These are phyloP conservation scores for Dallia pectoralis DNA, from an alignment of 2,797 vertebrate species.

Conservation along the genomic window DNA sequence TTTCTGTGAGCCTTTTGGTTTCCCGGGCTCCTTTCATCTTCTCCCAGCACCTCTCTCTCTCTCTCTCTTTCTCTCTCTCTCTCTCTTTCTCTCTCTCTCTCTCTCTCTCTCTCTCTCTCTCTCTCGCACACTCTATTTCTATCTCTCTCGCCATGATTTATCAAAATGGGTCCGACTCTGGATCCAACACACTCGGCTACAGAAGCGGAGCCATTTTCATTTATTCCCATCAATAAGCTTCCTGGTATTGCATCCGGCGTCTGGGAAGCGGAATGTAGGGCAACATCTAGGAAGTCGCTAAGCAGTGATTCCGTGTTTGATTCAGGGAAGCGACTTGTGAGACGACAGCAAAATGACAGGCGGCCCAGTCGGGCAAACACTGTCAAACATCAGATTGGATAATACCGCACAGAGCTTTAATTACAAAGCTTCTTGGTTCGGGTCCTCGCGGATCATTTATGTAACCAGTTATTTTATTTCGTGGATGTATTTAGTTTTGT, in stretches of 20 bases:
- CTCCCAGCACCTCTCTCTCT: neutral
- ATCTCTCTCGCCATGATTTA: slow-evolving; percentile 17
- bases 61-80: slow-evolving; percentile 34
- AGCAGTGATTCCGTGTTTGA: neutral
- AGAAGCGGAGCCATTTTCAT: slow-evolving; percentile 38
- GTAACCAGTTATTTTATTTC: slow-evolving; percentile 44
- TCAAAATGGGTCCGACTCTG: neutral
- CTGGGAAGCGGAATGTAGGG: slow-evolving; percentile 33
- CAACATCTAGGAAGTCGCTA: slow-evolving; percentile 30
- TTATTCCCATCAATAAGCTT: slow-evolving; percentile 51
- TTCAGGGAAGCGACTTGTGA: neutral
- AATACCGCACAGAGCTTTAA: slow-evolving; percentile 19
- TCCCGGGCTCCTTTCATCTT: slow-evolving; percentile 23
- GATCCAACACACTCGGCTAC: slow-evolving; percentile 10
- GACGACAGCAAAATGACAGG: neutral
- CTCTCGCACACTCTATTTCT: slow-evolving; percentile 3
- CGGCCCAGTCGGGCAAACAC: neutral
- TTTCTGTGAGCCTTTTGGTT: slow-evolving; percentile 27
- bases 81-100: too few relatives aligned
- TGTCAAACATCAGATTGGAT: slow-evolving; percentile 21
- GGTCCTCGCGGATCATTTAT: slow-evolving; percentile 61
- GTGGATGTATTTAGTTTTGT: slow-evolving; percentile 68
- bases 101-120: slow-evolving; percentile 2
- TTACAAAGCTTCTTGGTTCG: slow-evolving; percentile 27
- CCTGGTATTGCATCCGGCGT: slow-evolving; percentile 50